Evolutionary conservation across 2,888 invertebrate species (phyloP).

Genomic region (Mesochorus sp.): DNA sequence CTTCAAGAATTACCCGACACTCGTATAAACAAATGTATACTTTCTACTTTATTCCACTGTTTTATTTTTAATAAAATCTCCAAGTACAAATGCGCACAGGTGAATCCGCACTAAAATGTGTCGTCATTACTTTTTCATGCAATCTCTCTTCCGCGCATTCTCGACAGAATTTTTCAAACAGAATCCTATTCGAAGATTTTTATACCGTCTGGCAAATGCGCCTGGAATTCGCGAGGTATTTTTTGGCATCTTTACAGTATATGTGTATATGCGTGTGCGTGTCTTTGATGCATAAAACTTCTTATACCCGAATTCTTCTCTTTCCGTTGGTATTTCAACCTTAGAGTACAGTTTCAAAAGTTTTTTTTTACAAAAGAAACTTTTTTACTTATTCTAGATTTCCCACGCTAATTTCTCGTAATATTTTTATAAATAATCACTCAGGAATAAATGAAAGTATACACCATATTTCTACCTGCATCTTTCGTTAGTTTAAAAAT

Average conservation of each 20-base stretch:
- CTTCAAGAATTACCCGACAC: too few species aligned
- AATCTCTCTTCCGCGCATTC: background rate
- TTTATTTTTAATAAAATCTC: background rate
- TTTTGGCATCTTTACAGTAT: constrained; percentile 46
- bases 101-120: constrained; percentile 5
- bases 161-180: constrained; percentile 16
- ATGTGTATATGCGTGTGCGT: too few species aligned
- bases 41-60: background rate
- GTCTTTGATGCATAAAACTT: constrained; percentile 24
- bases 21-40: background rate
- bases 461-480: too few species aligned
- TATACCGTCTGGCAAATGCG: constrained; percentile 32
- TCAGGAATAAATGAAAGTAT: too few species aligned
- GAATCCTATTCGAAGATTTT: constrained; percentile 14
- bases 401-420: too few species aligned
- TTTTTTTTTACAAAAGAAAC: too few species aligned
- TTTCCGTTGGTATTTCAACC: too few species aligned
- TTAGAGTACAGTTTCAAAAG: too few species aligned
- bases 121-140: constrained; percentile 15
- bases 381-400: too few species aligned
- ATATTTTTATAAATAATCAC: too few species aligned
- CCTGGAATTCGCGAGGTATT: constrained; percentile 39
- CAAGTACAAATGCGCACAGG: constrained; percentile 3
- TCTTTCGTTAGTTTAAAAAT: too few species aligned
- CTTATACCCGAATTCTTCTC: too few species aligned